Base-by-base conservation (phyloP, 2,113 vertebrate species). In the Thunnus maccoyii region DNA sequence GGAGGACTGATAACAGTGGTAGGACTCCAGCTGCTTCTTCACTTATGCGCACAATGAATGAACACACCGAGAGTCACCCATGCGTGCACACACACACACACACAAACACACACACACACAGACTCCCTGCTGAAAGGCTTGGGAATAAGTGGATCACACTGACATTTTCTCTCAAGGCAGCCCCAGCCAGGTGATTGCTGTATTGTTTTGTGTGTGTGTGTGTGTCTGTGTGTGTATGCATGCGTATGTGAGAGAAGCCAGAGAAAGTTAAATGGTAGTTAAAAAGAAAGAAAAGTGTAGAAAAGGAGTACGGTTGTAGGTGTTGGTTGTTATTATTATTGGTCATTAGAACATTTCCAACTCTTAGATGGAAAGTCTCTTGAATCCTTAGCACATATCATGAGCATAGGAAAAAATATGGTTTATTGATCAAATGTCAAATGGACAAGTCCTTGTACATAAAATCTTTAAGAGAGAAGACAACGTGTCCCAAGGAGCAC, bases 1-100 rank as follows among this genome's bases (percentile, higher is more conserved):
- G 81, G 83, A 82, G 72, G 73, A 50, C 78, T 83, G 80, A 88
- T 89, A 87, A 91, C 89, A 79, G 68, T 52, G 66, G 60, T 30
- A 61, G 63, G 73, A 80, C 77, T 88, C 82, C 86, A 84, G 87
- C 90, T 92, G 87, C 51, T 78, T 86, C 76, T 81, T 85, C 83
- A 78, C 82, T 91, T 77, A 82, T 3, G 15, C 25, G 41, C 60
- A 5, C 76, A 72, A 73, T 30, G 76, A 71, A 64, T 83, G 79
- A 86, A 78, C 80, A 83, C 80, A 57, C 73, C 36, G 75, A 62
- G 68, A 60, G 13, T 30, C 69, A 67, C 15, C 67, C 70, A 74
- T 80, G 66, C 47, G 22, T 56, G 65, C 9, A 13, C 17, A 62
- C 52, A 48, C 46, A 76, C 68, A 68, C 47, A 70, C 76, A 69